Conservation (phyloP, 2,113 vertebrate species). For the Microtus montanus region DNA sequence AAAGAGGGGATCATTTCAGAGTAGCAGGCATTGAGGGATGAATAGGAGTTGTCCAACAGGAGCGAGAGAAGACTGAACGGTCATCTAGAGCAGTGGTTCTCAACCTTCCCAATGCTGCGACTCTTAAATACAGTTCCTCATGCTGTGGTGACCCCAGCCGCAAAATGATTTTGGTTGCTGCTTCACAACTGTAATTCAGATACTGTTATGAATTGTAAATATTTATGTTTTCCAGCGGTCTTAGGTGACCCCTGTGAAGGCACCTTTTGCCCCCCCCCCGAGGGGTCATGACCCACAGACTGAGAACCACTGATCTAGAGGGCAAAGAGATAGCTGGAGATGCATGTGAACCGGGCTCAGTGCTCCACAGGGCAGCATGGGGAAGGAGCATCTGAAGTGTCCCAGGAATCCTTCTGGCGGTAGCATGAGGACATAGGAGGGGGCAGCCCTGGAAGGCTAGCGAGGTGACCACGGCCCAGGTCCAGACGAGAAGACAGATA, state of each 20-base stretch:
- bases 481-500: not conserved
- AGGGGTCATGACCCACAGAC: not conserved
- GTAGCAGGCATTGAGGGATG: not conserved
- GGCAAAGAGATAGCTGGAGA: not conserved
- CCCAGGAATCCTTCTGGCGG: not conserved
- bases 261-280: not conserved
- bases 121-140: not conserved
- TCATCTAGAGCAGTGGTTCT: not conserved
- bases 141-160: not conserved
- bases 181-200: not conserved
- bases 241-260: not conserved
- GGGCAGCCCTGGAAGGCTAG: not conserved
- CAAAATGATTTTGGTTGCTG: not conserved
- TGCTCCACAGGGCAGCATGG: rapidly evolving
- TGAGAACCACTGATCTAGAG: not conserved
- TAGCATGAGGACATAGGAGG: not conserved
- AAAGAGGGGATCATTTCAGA: not conserved
- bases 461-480: rapidly evolving
- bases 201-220: not conserved
- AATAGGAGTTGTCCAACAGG: not conserved
- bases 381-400: not conserved
- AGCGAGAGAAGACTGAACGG: not conserved
- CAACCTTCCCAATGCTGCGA: not conserved
- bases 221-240: not conserved
- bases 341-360: not conserved